A percentile compares a stretch with the other conserved stretches of the same genome.
Conservation (phyloP, 2,113 vertebrate species). For the Gallinago media region DNA sequence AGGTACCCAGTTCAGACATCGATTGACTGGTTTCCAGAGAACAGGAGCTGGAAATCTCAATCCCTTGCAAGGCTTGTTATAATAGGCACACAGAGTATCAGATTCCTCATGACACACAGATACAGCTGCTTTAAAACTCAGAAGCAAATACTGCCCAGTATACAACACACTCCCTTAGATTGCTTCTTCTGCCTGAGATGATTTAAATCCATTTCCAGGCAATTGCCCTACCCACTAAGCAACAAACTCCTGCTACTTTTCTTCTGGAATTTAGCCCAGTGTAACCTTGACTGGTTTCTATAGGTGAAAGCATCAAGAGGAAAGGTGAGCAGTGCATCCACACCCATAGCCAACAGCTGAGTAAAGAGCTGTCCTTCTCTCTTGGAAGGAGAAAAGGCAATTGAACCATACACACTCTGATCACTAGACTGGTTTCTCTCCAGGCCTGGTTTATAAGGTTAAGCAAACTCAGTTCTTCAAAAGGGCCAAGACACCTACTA, state of each 20-base stretch:
- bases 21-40: background rate
- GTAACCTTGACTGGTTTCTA: background rate
- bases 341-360: background rate
- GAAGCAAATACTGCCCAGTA: background rate
- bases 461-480: background rate
- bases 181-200: background rate
- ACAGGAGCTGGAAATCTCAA: background rate
- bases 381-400: background rate
- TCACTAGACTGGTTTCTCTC: background rate
- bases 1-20: background rate
- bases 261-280: background rate
- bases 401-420: background rate
- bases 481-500: background rate
- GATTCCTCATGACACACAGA: background rate
- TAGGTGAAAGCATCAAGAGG: background rate
- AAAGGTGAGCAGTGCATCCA: background rate
- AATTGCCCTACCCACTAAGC: background rate
- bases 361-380: background rate
- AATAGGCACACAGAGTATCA: background rate
- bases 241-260: background rate
- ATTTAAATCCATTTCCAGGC: background rate
- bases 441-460: background rate
- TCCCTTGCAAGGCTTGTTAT: background rate
- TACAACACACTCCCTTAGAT: background rate
- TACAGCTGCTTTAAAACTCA: background rate